Evolutionary conservation across 1,140 invertebrate species (phyloP).

Genomic region (Leptinotarsa texana): DNA sequence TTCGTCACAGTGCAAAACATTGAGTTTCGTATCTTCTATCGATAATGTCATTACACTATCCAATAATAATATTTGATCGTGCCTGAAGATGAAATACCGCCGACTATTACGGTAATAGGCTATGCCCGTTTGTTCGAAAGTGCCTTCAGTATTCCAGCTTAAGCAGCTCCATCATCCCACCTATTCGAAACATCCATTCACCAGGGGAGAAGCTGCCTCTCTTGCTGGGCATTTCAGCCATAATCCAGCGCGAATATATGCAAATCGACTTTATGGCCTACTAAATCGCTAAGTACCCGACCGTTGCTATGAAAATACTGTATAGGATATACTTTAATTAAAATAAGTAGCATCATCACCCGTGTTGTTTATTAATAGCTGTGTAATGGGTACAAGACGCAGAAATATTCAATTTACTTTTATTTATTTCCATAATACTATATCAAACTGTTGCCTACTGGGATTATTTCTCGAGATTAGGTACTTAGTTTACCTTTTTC

Average conservation of each 20-base stretch:
- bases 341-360: constrained; percentile 21
- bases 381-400: constrained; percentile 12
- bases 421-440: constrained; percentile 14
- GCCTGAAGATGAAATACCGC: too few relatives aligned
- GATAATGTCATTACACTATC: too few relatives aligned
- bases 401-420: constrained; percentile 17
- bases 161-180: neutral
- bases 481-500: neutral
- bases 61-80: too few relatives aligned
- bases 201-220: neutral
- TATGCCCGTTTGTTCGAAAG: neutral
- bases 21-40: too few relatives aligned
- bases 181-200: neutral
- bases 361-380: constrained; percentile 20
- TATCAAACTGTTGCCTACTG: constrained; percentile 2
- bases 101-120: too few relatives aligned
- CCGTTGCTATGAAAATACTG: constrained; percentile 14
- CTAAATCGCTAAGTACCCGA: constrained; percentile 17
- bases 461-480: neutral
- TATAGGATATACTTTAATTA: constrained; percentile 16
- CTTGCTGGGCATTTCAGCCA: neutral
- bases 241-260: constrained; percentile 11
- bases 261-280: constrained; percentile 20
- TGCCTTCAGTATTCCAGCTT: neutral
- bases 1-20: too few relatives aligned